Evolutionary conservation across 2,888 invertebrate species (phyloP), one percentile per base, ranked within the genome.

Genomic region (Sphinx pinastri): DNA sequence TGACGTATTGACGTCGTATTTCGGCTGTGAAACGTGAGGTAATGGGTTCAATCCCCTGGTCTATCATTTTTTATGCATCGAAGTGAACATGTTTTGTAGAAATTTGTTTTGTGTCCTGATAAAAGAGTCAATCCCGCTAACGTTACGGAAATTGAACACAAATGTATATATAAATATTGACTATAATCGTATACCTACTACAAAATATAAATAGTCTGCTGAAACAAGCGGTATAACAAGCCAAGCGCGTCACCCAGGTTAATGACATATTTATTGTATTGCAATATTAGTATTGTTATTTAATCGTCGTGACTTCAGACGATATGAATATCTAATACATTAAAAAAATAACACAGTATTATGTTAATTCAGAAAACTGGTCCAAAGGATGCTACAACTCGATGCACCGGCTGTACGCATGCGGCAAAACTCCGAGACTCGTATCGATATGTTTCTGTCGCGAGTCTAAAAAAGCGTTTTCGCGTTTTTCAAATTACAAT

Each of bases 261-360:
- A 55, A 67, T 31, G 67, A 67, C 67, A 67, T 55, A 52, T 67
- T 67, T 67, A 55, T 54, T 54, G 67, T 31, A 52, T 16, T 52
- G 67, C 52, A 52, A 67, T 55, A 67, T 67, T 54, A 52, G 55
- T 52, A 45, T 67, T 54, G 63, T 63, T 63, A 63, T 63, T 63
- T 49, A 63, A 63, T 63, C 63, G 47, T 47, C 47, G 63, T 49
- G 49, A 63, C 63, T 49, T 49, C 63, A 63, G 63, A 63, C 63
- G 63, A 19, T 25, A 19, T 49, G 49, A 63, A 63, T 63, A 68
- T 70, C 45, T 59, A 19, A 58, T 58, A 71, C 25, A 49, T 59
- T 67, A 72, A 68, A 68, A 70, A 63, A 55, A 55, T 55, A 55
- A 49, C 63, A 63, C 63, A 63, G 49, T 63, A 63, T 63, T 63